These are phyloP conservation scores for Lytechinus variegatus DNA, from an alignment of 35 echinoderm and acorn worm species.

Conservation along the genomic window DNA sequence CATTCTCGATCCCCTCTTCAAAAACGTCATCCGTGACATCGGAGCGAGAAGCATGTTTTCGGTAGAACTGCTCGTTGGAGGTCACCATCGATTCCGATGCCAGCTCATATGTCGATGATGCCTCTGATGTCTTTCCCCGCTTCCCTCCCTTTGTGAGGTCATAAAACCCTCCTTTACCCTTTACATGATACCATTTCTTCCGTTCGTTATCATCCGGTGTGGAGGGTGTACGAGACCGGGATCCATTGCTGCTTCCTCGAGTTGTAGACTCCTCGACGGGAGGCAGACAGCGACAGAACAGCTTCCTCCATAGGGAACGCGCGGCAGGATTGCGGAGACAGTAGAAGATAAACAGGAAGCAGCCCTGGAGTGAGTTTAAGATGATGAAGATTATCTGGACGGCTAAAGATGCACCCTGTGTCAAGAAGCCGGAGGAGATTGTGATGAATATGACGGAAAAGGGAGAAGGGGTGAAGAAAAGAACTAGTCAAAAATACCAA, in stretches of 20 bases:
- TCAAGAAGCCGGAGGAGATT: no score
- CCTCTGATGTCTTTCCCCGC: background rate
- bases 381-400: slow-evolving; percentile 72
- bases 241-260: background rate
- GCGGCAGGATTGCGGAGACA: slow-evolving; percentile 38
- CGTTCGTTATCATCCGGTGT: background rate
- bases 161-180: background rate
- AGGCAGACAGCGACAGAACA: background rate
- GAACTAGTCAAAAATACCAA: no score
- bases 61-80: background rate
- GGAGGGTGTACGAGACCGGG: background rate
- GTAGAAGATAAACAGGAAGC: slow-evolving; percentile 79
- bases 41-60: background rate
- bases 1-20: background rate
- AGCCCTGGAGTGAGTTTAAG: slow-evolving; percentile 81
- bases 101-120: background rate
- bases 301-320: slow-evolving; percentile 7
- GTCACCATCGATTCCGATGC: background rate
- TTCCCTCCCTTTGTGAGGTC: background rate
- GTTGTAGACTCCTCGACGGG: background rate
- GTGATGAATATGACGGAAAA: no score
- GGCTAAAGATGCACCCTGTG: slow-evolving; percentile 26
- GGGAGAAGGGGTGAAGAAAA: no score
- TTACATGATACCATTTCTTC: background rate
- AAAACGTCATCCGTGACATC: background rate